Evolutionary conservation across 2,888 invertebrate species (phyloP).

Genomic region (Leucoma salicis): DNA sequence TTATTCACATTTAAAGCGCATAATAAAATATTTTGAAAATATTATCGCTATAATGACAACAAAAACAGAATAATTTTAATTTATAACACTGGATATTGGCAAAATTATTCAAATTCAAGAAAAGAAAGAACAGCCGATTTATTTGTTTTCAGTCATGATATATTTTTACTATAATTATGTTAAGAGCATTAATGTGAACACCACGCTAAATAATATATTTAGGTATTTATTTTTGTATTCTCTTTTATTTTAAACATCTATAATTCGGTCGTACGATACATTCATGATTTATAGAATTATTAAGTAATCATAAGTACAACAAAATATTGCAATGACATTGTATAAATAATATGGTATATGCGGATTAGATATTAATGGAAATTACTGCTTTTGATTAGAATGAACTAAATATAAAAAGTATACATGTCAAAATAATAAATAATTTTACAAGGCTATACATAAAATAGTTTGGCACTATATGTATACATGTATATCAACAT

Average conservation of each 20-base stretch:
- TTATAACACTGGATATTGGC: neutral
- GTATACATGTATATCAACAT: slow-evolving; percentile 46
- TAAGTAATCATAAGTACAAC: slow-evolving; percentile 37
- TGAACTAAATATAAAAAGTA: slow-evolving; percentile 16
- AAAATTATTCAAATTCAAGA: neutral
- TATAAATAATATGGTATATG: slow-evolving; percentile 36
- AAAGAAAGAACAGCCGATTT: neutral
- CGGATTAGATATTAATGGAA: slow-evolving; percentile 26
- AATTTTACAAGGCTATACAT: slow-evolving; percentile 47
- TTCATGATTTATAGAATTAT: slow-evolving; percentile 23
- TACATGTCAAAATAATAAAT: slow-evolving; percentile 33
- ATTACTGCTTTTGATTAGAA: slow-evolving; percentile 26
- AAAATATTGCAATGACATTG: slow-evolving; percentile 34
- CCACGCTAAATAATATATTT: slow-evolving; percentile 20
- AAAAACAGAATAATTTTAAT: too few relatives aligned
- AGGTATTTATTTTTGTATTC: slow-evolving; percentile 3
- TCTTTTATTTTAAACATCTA: slow-evolving; percentile 13
- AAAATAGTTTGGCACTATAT: slow-evolving; percentile 71
- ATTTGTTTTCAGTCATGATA: too few relatives aligned
- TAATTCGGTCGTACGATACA: slow-evolving; percentile 25
- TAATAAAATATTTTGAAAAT: too few relatives aligned
- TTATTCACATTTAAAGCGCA: slow-evolving; percentile 44
- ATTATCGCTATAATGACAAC: too few relatives aligned
- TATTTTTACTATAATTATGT: too few relatives aligned
- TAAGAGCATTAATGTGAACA: slow-evolving; percentile 31